phyloP scores from a whole-genome alignment of 2,797 vertebrate genomes.

The Oreochromis mossambicus region DNA sequence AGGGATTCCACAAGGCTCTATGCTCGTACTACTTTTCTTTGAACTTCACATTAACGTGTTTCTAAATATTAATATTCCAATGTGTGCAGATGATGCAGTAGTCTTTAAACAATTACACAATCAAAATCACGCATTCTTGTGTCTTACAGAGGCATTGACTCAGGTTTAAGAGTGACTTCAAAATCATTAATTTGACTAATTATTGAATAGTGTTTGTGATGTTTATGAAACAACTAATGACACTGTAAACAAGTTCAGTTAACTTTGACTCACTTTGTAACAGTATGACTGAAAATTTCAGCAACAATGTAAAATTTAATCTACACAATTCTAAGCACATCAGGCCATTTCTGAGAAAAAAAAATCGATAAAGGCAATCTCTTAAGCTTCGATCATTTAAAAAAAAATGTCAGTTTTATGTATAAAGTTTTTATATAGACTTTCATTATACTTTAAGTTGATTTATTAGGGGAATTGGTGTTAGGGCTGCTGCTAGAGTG shows the following conservation, averaged over 20 bases:
- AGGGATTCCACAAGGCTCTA: neutral
- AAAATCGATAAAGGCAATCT: fast-evolving
- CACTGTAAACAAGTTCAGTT: neutral
- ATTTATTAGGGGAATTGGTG: fast-evolving
- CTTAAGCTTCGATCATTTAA: neutral
- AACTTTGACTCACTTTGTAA: neutral
- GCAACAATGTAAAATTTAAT: neutral
- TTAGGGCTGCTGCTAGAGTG: fast-evolving
- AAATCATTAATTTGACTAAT: neutral
- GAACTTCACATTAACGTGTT: neutral
- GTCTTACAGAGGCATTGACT: neutral
- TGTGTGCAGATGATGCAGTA: neutral
- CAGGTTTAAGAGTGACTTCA: neutral
- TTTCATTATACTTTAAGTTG: neutral
- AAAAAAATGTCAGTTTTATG: neutral
- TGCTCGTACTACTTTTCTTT: neutral
- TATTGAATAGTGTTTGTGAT: neutral
- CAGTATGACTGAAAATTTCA: neutral
- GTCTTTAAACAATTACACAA: neutral
- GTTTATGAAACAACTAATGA: neutral
- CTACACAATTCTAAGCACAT: neutral
- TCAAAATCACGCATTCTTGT: neutral
- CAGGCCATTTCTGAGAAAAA: fast-evolving
- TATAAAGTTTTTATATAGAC: neutral
- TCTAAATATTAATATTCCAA: neutral